Base-by-base conservation (phyloP, 2,113 vertebrate species). In the Oreochromis tanganicae region DNA sequence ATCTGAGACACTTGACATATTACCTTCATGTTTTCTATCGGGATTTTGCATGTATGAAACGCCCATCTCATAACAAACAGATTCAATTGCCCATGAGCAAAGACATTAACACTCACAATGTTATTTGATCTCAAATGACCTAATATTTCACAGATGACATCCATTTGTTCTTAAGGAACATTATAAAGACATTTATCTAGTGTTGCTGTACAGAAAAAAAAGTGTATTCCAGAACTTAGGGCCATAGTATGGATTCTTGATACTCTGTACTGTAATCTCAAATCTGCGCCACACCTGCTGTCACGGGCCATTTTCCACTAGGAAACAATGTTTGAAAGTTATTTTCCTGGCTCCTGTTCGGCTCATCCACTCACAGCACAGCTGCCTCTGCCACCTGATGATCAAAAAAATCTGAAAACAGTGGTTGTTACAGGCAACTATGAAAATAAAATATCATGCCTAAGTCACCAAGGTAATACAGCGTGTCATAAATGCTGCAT, bases 291-390 rank as follows among this genome's bases (percentile, higher is more conserved):
- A 75, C 52, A 27, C 8, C 78, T 81, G 81, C 80, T 78, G 85
- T 86, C 88, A 88, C 41, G 43, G 85, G 88, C 63, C 83, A 88
- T 87, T 87, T 93, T 66, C 55, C 91, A 84, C 89, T 68, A 21
- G 81, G 88, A 85, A 86, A 85, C 84, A 90, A 87, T 88, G 88
- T 92, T 90, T 79, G 82, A 90, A 89, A 90, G 89, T 89, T 91
- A 91, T 89, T 89, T 88, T 90, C 82, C 84, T 89, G 91, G 83
- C 94, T 91, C 81, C 87, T 84, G 80, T 90, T 92, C 87, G 89
- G 79, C 87, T 92, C 90, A 82, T 92, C 78, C 68, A 81, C 84
- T 90, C 89, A 81, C 91, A 94, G 87, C 92, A 82, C 92, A 94
- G 88, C 91, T 93, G 90, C 41, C 79, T 48, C 24, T 21, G n/a